Base-by-base conservation (phyloP, 2,797 vertebrate genomes). In the Yasuhikotakia modesta region DNA sequence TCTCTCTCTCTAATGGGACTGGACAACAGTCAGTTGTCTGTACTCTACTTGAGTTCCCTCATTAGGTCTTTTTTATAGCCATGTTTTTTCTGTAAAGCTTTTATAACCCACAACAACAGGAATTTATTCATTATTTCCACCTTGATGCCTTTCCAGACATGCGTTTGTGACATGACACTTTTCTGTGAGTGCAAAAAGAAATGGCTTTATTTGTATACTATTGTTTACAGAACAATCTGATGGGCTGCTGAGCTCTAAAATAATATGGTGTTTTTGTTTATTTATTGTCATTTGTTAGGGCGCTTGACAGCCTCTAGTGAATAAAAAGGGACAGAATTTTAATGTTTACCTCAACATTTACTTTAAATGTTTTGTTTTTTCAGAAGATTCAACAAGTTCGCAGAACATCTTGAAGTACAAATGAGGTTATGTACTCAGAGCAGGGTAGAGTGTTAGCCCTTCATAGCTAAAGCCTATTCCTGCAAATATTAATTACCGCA, bases 401-500 rank as follows among this genome's bases (percentile, higher is more conserved):
- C 55, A n/a, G 52, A 30, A 46, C 35, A 30, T 32, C 52, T 68
- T 58, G 24, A 46, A 48, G 64, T 58, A 13, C 22, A 48, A 76
- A 76, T 24, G 6, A 46, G 39, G 39, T 76, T 68, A 57, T 57
- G 5, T 16, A 46, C 52, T n/a, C 0, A 4, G 13, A 69, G n/a
- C 17, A 35, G 27, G 16, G 43, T 24, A n/a, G n/a, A 48, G 1
- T 50, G 32, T 24, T 52, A 5, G n/a, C 5, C 35, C 27, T 77
- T 55, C 5, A 53, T 53, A 24, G 53, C 66, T 61, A 60, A 64
- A 65, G 30, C 4, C 30, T 17, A 11, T 74, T 30, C 22, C 30
- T 74, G 55, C 35, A 19, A 57, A 39, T 66, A 55, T 75, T 65
- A 75, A 50, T 64, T 73, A 73, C 27, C 4, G 6, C 30, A 52